These are phyloP conservation scores for Salminus brasiliensis DNA, from an alignment of 2,113 vertebrate genomes.

Conservation along the genomic window DNA sequence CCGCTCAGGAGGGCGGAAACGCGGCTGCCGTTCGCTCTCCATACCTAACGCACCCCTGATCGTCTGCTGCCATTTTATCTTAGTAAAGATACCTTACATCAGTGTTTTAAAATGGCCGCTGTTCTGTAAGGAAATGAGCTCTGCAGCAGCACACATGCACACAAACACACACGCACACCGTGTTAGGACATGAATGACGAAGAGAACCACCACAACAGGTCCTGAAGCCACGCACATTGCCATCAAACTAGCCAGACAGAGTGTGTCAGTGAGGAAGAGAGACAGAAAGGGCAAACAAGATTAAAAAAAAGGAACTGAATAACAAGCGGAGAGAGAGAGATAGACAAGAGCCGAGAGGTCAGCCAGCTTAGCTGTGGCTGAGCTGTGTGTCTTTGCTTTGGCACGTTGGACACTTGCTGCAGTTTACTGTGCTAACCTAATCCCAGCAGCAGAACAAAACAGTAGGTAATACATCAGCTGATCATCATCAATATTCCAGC, in stretches of 20 bases:
- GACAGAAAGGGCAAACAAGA: too few species aligned
- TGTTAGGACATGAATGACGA: not conserved
- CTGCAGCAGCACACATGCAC: not conserved
- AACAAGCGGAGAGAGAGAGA: not conserved
- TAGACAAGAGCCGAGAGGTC: not conserved
- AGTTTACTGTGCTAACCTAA: not conserved
- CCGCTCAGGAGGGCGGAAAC: too few species aligned
- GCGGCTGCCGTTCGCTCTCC: too few species aligned
- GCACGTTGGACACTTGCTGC: not conserved
- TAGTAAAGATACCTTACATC: constrained; percentile 8
- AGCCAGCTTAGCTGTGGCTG: not conserved
- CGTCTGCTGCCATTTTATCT: constrained; percentile 56
- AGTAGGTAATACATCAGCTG: too few species aligned
- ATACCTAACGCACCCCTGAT: not conserved
- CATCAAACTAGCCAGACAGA: too few species aligned
- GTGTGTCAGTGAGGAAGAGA: too few species aligned
- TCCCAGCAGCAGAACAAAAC: not conserved
- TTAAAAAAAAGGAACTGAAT: not conserved
- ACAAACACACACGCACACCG: not conserved
- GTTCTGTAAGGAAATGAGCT: constrained; percentile 16
- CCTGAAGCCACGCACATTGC: too few species aligned
- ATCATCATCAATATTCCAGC: too few species aligned
- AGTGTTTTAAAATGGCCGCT: constrained; percentile 57
- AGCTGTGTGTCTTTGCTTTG: not conserved
- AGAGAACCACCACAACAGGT: not conserved